Evolutionary conservation across 2,888 invertebrate species (phyloP).

Genomic region (Pemphredon lugubris): DNA sequence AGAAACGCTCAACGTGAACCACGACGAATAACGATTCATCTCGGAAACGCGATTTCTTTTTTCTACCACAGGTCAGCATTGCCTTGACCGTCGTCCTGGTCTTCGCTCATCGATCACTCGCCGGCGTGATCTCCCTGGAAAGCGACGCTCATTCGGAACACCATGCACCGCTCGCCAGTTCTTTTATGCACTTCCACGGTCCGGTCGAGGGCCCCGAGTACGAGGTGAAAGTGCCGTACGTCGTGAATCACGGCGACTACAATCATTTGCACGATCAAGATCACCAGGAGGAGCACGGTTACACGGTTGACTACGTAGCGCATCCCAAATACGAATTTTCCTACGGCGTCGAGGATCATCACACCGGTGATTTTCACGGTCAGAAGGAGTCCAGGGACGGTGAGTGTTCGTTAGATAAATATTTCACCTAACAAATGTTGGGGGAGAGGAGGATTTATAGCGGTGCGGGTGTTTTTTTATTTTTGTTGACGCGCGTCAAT

Average conservation of each 20-base stretch:
- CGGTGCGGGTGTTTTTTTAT: too few relatives aligned
- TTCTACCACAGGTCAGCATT: too few relatives aligned
- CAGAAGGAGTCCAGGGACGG: conserved; percentile 80
- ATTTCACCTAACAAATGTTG: too few relatives aligned
- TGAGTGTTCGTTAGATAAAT: conserved; percentile 52
- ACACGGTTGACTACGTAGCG: conserved; percentile 74
- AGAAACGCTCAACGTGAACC: too few relatives aligned
- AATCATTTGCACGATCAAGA: conserved; percentile 64
- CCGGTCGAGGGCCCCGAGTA: conserved; percentile 77
- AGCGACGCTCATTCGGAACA: conserved; percentile 43
- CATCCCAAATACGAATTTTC: conserved; percentile 77
- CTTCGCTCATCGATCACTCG: conserved; percentile 50
- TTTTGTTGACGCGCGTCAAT: too few relatives aligned
- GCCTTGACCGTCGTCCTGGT: conserved; percentile 25
- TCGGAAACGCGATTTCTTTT: too few relatives aligned
- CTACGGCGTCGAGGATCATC: conserved; percentile 77
- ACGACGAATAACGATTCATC: too few relatives aligned
- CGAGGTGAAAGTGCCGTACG: conserved; percentile 76
- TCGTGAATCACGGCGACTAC: conserved; percentile 63
- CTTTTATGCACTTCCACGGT: conserved; percentile 78
- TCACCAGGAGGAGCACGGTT: conserved; percentile 54
- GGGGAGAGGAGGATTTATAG: too few relatives aligned
- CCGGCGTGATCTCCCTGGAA: conserved; percentile 51
- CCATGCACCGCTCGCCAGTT: conserved; percentile 71
- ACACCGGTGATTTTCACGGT: conserved; percentile 79